phyloP scores from a whole-genome alignment of 2,113 vertebrate genomes.

The Potamarius usumacintae region DNA sequence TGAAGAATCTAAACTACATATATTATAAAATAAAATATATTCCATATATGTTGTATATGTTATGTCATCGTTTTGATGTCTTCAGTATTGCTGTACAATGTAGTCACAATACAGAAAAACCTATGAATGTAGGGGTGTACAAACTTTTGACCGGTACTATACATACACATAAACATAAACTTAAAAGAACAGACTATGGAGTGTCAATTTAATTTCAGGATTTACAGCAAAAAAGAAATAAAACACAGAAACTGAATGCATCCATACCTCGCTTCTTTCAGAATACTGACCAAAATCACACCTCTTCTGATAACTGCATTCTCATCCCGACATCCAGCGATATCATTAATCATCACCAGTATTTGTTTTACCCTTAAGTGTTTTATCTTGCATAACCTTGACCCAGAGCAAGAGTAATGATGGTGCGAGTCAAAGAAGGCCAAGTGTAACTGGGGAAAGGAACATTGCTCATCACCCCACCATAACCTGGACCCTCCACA shows the following conservation, averaged over 20 bases:
- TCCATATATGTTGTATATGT: too few relatives aligned
- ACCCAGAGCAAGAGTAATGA: not conserved
- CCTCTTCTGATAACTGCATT: not conserved
- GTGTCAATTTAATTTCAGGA: not conserved
- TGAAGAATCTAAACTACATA: too few relatives aligned
- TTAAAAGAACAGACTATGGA: not conserved
- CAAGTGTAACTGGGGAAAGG: not conserved
- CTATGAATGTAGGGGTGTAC: too few relatives aligned
- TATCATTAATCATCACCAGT: not conserved
- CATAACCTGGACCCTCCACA: too few relatives aligned
- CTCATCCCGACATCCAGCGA: not conserved
- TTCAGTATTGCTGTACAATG: too few relatives aligned
- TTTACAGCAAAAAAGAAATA: not conserved
- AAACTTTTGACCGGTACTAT: too few relatives aligned
- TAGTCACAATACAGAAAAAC: too few relatives aligned
- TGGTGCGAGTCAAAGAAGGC: not conserved
- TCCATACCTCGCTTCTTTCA: not conserved
- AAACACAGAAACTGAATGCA: not conserved
- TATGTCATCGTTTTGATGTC: too few relatives aligned
- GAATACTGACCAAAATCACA: constrained; percentile 6
- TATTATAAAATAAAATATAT: too few relatives aligned
- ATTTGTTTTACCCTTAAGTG: not conserved
- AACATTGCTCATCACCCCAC: not conserved
- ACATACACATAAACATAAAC: not conserved
- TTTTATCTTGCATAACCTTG: not conserved